A percentile compares a stretch with the other conserved stretches of the same genome.
Evolutionary conservation across 1,140 invertebrate species (phyloP).

Genomic region (Aleiodes sp.): DNA sequence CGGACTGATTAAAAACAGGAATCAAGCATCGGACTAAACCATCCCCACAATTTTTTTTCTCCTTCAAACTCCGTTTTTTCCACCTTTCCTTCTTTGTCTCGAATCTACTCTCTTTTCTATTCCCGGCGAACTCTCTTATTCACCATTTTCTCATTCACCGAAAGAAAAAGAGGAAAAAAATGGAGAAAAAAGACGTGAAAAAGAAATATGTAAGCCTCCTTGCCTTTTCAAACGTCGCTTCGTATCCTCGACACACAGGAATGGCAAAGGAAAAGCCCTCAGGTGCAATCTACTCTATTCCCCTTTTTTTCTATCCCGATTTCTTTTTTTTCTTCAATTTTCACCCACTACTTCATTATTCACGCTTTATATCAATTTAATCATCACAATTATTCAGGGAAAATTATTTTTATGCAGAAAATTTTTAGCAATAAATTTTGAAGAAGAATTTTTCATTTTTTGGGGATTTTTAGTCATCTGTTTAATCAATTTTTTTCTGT

Average conservation of each 20-base stretch:
- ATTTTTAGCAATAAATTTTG: no score
- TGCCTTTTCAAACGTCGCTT: neutral
- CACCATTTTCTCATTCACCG: conserved; percentile 28
- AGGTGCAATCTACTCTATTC: neutral
- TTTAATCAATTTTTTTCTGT: conserved; percentile 45
- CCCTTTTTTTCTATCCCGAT: neutral
- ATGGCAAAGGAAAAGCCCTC: neutral
- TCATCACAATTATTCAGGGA: neutral
- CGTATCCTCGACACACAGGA: neutral
- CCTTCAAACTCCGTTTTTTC: conserved; percentile 27
- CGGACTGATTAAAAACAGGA: conserved; percentile 52
- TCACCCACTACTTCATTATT: neutral
- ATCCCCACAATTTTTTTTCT: conserved; percentile 24
- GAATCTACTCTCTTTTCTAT: neutral
- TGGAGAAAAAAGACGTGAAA: neutral
- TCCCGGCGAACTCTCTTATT: conserved; percentile 16
- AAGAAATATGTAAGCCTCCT: neutral
- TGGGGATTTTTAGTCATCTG: neutral
- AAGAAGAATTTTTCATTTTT: neutral
- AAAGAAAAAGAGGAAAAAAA: conserved; percentile 18
- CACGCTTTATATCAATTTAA: neutral
- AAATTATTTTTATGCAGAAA: no score
- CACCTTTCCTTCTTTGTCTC: conserved; percentile 19
- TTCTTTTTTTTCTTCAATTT: neutral
- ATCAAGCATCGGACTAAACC: conserved; percentile 43